Evolutionary conservation across 2,113 vertebrate species (phyloP), one percentile per base, ranked within the genome.

Genomic region (Taxidea taxus): DNA sequence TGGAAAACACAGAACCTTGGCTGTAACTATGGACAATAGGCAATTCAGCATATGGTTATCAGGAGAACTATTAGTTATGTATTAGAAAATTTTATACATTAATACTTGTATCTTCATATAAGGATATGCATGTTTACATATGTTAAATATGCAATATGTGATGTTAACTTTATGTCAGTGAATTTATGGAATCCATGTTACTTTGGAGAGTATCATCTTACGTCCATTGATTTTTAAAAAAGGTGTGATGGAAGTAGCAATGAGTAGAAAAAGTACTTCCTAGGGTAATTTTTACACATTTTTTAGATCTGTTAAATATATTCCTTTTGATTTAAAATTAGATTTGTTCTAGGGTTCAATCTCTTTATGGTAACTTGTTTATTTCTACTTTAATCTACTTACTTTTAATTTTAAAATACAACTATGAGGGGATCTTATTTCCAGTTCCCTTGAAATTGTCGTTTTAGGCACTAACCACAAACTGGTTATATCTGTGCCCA

Each of bases 61-160:
- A 42, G 21, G 39, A 62, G 70, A 72, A 75, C 34, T 92, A 25
- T 39, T 83, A 20, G 10, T 90, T 47, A 54, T 25, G 15, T 42
- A 42, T 64, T 70, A 92, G 64, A 34, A 87, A 92, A 74, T 80
- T 78, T 93, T 84, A n/a, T 91, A 91, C 91, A 72, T 74, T 60
- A 96, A 49, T 23, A 86, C 78, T 94, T 78, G 5, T 86, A 60
- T 90, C 6, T 92, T 87, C 49, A 70, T 49, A 29, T 92, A 86
- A 90, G 56, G 20, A 87, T 60, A 72, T 34, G 74, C 23, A 14
- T 77, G 27, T 31, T 77, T 47, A 77, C 7, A 16, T 44, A 75
- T 31, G 27, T 47, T 47, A 77, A 29, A 47, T 68, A 4, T 70
- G 14, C 21, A 84, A 7, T 77, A 44, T 90, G 13, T 85, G 13